A percentile compares a stretch with the other conserved stretches of the same genome.
These are phyloP conservation scores for Myotis yumanensis DNA, from an alignment of 2,113 vertebrate genomes.

Conservation along the genomic window DNA sequence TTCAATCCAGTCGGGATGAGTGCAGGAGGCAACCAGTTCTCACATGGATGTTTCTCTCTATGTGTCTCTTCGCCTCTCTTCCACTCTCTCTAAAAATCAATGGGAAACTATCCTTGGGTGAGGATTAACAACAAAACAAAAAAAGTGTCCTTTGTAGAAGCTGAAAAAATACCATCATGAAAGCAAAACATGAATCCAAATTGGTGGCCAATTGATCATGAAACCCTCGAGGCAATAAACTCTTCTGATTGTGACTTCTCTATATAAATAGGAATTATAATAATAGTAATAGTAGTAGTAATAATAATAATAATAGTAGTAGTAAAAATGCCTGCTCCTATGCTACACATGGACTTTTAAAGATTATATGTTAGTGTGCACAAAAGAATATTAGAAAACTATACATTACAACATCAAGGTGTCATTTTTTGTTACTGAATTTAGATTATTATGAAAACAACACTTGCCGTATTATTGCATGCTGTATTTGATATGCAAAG, in stretches of 20 bases:
- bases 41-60: no score
- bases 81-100: no score
- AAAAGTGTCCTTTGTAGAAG: neutral
- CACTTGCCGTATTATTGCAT: neutral
- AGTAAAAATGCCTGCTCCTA: neutral
- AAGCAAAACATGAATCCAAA: slow-evolving; percentile 1
- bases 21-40: no score
- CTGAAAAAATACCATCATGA: slow-evolving; percentile 29
- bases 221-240: neutral
- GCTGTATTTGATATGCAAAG: neutral
- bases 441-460: neutral
- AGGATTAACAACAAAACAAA: no score
- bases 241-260: neutral
- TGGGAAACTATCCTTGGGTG: no score
- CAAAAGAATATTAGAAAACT: neutral
- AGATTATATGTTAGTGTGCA: neutral
- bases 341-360: neutral
- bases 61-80: no score
- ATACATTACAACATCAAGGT: neutral
- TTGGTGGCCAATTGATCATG: neutral
- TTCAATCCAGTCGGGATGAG: no score
- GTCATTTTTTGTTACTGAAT: neutral
- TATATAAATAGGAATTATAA: neutral
- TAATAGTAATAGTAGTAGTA: neutral
- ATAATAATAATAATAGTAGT: neutral